Evolutionary conservation across 2,797 vertebrate genomes (phyloP), one percentile per base, ranked within the genome.

Genomic region (Etheostoma nigrum): DNA sequence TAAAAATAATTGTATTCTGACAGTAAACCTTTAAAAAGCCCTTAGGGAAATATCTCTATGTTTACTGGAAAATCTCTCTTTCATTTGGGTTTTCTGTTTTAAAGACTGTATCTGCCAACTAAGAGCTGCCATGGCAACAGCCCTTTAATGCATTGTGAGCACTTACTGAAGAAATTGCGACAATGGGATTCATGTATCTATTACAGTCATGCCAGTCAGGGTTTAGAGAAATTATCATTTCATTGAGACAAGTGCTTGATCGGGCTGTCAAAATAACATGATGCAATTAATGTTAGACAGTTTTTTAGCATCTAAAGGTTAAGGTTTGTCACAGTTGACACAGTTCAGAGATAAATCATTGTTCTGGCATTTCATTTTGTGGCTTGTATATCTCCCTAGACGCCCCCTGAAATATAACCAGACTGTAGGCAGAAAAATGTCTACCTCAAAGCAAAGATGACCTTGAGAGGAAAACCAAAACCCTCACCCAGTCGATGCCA

Each of bases 391-490:
- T 68, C 51, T 62, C 12, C 53, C 53, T 36, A 14, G 33, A 64
- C 45, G 16, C 18, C n/a, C 13, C 0, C 23, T 75, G 72, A 84
- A 75, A 62, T 73, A 6, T 11, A 64, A 15, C 23, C 62, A 58
- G 51, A 23, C 48, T 49, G 27, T 14, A 44, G 55, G 48, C 13
- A 9, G 21, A 64, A 52, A 75, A 82, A n/a, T 27, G 40, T 54
- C 69, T 19, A 23, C 45, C 61, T 69, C 69, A 78, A 74, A 71
- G 61, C 5, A 30, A 62, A 21, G 25, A 73, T 63, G 86, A 91
- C 92, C 90, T 92, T 93, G 85, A 82, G 45, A 61, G 64, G 79
- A 84, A 86, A 89, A 54, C 60, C 61, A 84, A 91, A 86, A 75
- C 71, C 51, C 21, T 45, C 62, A 27, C 18, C 14, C 7, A 33